Evolutionary conservation across 2,888 invertebrate species (phyloP), one percentile per base, ranked within the genome.

Genomic region (Alsophila aescularia): DNA sequence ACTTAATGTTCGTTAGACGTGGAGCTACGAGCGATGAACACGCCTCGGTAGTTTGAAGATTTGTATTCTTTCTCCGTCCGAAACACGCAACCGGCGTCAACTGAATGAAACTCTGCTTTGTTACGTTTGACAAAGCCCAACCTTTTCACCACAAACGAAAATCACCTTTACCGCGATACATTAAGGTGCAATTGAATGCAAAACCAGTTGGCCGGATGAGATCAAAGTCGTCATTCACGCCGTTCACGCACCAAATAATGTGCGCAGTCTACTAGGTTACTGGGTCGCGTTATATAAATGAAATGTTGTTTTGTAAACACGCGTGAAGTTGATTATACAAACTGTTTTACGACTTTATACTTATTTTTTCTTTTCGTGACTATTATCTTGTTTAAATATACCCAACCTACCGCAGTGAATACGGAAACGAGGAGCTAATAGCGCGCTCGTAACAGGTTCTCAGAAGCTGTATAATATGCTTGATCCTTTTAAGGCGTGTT

Each of bases 231-330:
- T 79, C 79, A 81, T 56, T 50, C 45, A 45, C 49, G 55, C 80
- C 66, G 77, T 86, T 85, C 85, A 87, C 88, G 89, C 87, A 87
- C 87, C 79, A 82, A 64, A 87, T 85, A 77, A 72, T 77, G 76
- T 75, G 79, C 75, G 73, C 75, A 70, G 73, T 74, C 77, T 73
- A 83, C 69, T 87, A 69, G 89, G 87, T 87, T 78, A 86, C 73
- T 80, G 76, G 87, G 87, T 73, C 83, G 66, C 64, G 73, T 85
- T 85, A 83, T 73, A 76, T 80, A 83, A 83, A 70, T 60, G 67
- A 62, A 62, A 67, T 70, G 65, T 66, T 64, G 67, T 69, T 74
- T 71, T 73, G 72, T 69, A 68, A 74, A 75, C 72, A 72, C 63
- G 66, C 64, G 67, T 59, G 68, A 53, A 53, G 55, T 31, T 64